Evolutionary conservation across 1,140 invertebrate species (phyloP).

Genomic region (Acromyrmex charruanus): DNA sequence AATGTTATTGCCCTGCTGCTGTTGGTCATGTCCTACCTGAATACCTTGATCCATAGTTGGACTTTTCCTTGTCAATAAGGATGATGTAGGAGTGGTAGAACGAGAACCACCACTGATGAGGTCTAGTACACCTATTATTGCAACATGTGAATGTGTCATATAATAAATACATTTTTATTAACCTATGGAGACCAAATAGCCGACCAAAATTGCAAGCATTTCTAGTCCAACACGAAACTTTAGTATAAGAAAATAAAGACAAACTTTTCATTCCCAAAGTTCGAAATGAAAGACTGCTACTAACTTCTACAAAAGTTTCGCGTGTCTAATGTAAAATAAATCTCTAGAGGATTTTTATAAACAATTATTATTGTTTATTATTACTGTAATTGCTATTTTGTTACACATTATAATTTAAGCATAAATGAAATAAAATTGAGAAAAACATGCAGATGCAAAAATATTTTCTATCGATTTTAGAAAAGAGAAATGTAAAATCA

Average conservation of each 20-base stretch:
- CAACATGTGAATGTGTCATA: constrained; percentile 22
- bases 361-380: constrained; percentile 62
- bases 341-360: constrained; percentile 48
- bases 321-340: constrained; percentile 46
- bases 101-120: constrained; percentile 92
- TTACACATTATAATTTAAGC: constrained; percentile 61
- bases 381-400: constrained; percentile 82
- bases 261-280: constrained; percentile 41
- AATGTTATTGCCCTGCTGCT: constrained; percentile 80
- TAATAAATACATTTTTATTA: background rate
- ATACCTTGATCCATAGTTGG: constrained; percentile 94
- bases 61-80: constrained; percentile 90
- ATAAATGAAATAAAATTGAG: constrained; percentile 35
- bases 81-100: constrained; percentile 91
- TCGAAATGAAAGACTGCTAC: constrained; percentile 47
- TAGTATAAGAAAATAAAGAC: constrained; percentile 31
- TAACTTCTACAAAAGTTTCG: constrained; percentile 28
- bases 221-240: constrained; percentile 32
- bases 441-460: constrained; percentile 47
- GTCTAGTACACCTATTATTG: constrained; percentile 89
- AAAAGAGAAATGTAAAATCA: constrained; percentile 8
- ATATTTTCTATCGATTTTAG: constrained; percentile 56
- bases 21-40: constrained; percentile 88
- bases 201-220: constrained; percentile 25
- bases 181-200: background rate